phyloP scores from a whole-genome alignment of 2,888 invertebrate genomes.

The Campopleginae sp. region DNA sequence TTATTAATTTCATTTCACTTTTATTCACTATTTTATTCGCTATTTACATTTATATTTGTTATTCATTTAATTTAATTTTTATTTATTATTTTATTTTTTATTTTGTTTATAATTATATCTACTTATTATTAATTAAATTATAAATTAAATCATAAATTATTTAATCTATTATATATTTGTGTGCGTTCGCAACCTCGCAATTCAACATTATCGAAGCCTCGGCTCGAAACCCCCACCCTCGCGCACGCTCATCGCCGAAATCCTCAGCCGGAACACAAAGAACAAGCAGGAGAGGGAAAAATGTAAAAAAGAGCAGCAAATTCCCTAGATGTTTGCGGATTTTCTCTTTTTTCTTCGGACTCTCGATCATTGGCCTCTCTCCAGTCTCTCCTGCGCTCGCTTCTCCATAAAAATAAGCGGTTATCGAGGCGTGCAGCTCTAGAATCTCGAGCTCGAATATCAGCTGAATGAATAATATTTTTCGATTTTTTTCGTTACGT shows the following conservation, averaged over 20 bases:
- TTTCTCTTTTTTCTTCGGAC: conserved; percentile 8
- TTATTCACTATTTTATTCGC: too few species aligned
- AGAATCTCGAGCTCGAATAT: not conserved
- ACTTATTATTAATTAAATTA: too few species aligned
- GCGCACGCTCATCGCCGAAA: conserved; percentile 8
- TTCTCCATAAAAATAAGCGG: not conserved
- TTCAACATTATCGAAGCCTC: conserved; percentile 1
- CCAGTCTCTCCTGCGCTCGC: not conserved
- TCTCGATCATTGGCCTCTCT: conserved; percentile 25
- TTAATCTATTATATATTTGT: too few species aligned
- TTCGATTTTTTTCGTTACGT: not conserved
- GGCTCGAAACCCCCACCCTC: not conserved
- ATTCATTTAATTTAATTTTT: too few species aligned
- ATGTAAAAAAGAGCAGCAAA: conserved; percentile 7
- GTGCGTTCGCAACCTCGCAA: not conserved
- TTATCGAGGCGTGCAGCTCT: conserved; percentile 16
- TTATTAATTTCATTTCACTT: too few species aligned
- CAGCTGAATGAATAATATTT: not conserved
- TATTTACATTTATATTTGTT: too few species aligned
- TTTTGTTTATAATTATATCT: too few species aligned
- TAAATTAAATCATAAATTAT: too few species aligned
- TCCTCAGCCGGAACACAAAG: not conserved
- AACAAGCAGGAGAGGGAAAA: conserved; percentile 4
- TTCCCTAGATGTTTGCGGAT: conserved; percentile 16
- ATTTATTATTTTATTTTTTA: too few species aligned